Base-by-base conservation (phyloP, 1,140 invertebrate genomes). In the Caenorhabditis briggsae region DNA sequence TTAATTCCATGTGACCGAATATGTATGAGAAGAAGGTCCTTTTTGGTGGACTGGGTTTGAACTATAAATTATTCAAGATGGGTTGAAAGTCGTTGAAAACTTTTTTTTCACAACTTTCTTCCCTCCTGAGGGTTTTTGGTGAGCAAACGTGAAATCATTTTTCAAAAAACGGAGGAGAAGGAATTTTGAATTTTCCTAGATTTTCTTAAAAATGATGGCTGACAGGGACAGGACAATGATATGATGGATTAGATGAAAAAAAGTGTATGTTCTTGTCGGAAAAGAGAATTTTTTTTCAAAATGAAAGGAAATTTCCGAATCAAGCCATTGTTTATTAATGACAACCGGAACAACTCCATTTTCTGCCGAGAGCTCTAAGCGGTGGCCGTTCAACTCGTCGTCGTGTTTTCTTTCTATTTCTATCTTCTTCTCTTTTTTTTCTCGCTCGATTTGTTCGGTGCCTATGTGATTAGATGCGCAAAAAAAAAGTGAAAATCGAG, bases 1-100 rank as follows among this genome's bases (percentile, higher is more conserved):
- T 78, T 78, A 78, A 78, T 78, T 78, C 70, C 70, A 78, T 78
- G 70, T 78, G 70, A 78, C 70, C 70, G 70, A 78, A 78, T 78
- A 50, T 78, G 70, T 78, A 78, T 78, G 70, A 78, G 70, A 78
- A 78, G 70, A 46, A 33, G 33, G 33, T 33, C 33, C 53, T n/a
- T 78, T 50, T 50, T 20, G 70, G 70, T 50, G 70, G 70, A 78
- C 70, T 23, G 20, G 46, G 70, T 48, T 78, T 78, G 70, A 53
- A 78, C 46, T 50, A 78, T 78, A n/a, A 78, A 78, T 50, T 78
- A 78, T 78, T 78, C 70, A 78, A 23, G 50, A 78, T 78, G 70
- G 64, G 70, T 33, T 78, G 70, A 50, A 78, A 50, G 43, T 78
- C 50, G 50, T 50, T 7, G 23, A 78, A 78, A 6, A 53, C 25